Percentiles rank a stretch among this genome's conserved stretches.
These are phyloP conservation scores for Yoshiicerus persimilis DNA, from an alignment of 1,140 invertebrate genomes.

Conservation along the genomic window DNA sequence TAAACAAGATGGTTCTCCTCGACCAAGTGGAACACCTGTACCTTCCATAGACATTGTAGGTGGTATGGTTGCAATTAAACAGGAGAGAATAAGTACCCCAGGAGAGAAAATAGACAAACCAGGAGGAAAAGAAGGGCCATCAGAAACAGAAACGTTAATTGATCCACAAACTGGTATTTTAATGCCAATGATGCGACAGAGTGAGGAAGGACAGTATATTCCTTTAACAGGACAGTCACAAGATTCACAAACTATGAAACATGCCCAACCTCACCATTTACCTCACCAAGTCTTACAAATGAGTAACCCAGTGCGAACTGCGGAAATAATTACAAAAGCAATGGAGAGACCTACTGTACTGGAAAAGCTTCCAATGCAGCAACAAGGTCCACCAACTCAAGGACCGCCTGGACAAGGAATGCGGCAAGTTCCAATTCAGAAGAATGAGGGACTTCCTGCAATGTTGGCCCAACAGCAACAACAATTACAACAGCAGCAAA, in stretches of 20 bases:
- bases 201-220: conserved; percentile 71
- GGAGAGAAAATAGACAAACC: neutral
- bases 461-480: conserved; percentile 43
- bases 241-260: neutral
- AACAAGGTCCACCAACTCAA: neutral
- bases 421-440: conserved; percentile 38
- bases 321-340: conserved; percentile 28
- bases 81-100: neutral
- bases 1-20: neutral
- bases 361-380: conserved; percentile 12
- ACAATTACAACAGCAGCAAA: neutral
- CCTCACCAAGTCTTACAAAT: neutral
- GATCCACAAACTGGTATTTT: conserved; percentile 76
- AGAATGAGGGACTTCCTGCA: conserved; percentile 43
- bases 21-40: neutral
- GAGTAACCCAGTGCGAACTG: neutral
- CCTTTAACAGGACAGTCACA: conserved; percentile 55
- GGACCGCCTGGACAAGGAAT: neutral
- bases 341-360: conserved; percentile 25
- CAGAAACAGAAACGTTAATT: conserved; percentile 59
- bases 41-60: neutral
- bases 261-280: neutral
- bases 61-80: neutral
- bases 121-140: neutral
- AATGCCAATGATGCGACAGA: conserved; percentile 66